phyloP scores from a whole-genome alignment of 2,113 vertebrate genomes.

The Ahaetulla prasina region DNA sequence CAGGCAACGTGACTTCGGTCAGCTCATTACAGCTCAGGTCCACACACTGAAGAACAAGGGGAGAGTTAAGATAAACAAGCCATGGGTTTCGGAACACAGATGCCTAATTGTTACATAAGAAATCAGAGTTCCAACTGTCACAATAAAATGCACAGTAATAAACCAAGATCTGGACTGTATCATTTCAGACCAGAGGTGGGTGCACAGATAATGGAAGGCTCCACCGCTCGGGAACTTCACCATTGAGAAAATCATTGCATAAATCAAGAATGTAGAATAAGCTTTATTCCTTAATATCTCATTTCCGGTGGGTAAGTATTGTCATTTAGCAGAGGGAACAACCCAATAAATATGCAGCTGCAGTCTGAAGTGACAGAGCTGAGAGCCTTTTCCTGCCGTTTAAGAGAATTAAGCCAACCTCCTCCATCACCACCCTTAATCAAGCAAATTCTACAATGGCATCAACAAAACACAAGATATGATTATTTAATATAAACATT shows the following conservation, averaged over 20 bases:
- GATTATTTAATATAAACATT: background rate
- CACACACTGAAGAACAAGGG: constrained; percentile 79
- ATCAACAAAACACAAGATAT: background rate
- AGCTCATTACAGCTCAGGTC: constrained; percentile 97
- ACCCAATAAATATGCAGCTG: background rate
- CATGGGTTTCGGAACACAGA: background rate
- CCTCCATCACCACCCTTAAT: background rate
- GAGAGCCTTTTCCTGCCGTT: background rate
- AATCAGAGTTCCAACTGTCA: background rate
- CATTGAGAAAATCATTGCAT: background rate
- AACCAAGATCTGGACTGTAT: background rate
- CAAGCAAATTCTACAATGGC: background rate
- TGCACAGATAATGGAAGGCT: background rate
- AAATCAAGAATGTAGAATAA: background rate
- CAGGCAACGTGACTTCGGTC: constrained; percentile 86
- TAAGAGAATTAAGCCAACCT: background rate
- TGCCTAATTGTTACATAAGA: background rate
- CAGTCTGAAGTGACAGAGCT: background rate
- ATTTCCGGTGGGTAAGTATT: background rate
- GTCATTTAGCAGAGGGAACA: background rate
- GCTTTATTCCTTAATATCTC: background rate
- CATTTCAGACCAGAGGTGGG: background rate
- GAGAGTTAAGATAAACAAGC: constrained; percentile 19
- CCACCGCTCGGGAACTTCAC: background rate
- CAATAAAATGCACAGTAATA: background rate